Base-by-base conservation (phyloP, 2,113 vertebrate species). In the Gorsachius goisagi region DNA sequence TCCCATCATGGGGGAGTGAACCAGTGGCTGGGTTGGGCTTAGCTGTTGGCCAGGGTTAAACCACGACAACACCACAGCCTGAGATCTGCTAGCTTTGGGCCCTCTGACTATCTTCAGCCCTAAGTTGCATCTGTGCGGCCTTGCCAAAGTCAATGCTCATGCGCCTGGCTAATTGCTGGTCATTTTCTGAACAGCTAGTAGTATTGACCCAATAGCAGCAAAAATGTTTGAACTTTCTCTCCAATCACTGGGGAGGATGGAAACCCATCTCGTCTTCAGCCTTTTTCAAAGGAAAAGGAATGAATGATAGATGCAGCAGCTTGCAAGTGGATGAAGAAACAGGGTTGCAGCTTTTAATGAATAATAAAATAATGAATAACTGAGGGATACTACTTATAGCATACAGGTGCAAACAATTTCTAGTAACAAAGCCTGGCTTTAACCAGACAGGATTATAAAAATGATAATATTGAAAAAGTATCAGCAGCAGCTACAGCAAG, bases 331-430 rank as follows among this genome's bases (percentile, higher is more conserved):
- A 66, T 84, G 89, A 85, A 94, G 90, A 88, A 85, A 72, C 95
- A 52, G 24, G 12, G 44, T 21, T 91, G 74, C 11, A 77, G 64
- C 66, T 90, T 91, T 97, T 59, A 23, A 84, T 24, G 22, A 85
- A 60, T 84, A 94, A 93, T 79, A 88, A 93, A 96, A 89, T 95
- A 85, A 91, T 56, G 17, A 79, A 62, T 15, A 55, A 75, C 23
- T 35, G 45, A 80, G 39, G 64, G 30, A 76, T 44, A 45, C 30
- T 95, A 59, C 85, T 89, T 95, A 92, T 82, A 85, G 50, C 24
- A 39, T 45, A 64, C 22, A 81, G 64, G 71, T 86, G 15, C 49
- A 85, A 96, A 90, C 27, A 77, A 75, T 45, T 47, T 37, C 55
- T 67, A 85, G 45, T 3, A 9, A 82, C 64, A 97, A 94, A 95